Base-by-base conservation (phyloP, 1,140 invertebrate genomes). In the Caenorhabditis brenneri region DNA sequence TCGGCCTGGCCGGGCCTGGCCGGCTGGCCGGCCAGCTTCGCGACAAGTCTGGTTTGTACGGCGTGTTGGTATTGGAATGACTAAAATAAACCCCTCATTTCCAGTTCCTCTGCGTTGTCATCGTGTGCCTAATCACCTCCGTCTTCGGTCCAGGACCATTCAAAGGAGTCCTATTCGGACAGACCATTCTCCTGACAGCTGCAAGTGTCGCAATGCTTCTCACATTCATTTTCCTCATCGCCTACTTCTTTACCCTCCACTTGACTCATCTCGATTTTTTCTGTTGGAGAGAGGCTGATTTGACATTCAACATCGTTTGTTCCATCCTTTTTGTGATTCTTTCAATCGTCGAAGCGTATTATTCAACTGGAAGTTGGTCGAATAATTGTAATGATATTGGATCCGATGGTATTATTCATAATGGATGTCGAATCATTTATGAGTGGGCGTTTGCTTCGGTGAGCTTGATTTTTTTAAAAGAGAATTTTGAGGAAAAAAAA, bases 301-400 rank as follows among this genome's bases (percentile, higher is more conserved):
- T 91, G 39, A 27, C 89, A 24, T 89, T 90, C 80, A 87, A 85
- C 15, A 49, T 49, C 5, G 31, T 87, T 24, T 42, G 84, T 15
- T 69, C 86, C 12, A 80, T 90, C 33, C 58, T 89, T 22, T 91
- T 89, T 79, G 31, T 89, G 6, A 80, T 90, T 33, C 65, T 89
- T 12, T 58, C 87, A 15, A 82, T 91, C 53, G 49, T 90, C 19
- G 89, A 90, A 74, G 88, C 87, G 2, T 90, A 91, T 46, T 90
- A 90, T 60, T 74, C 89, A 27, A 90, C 89, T 29, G 89, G 86
- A 81, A 81, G 89, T 27, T 90, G 89, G 89, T 80, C 89, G 4
- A 90, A 90, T 80, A 90, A 90, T 80, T 90, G 89, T 36, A 91
- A 90, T 60, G 89, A 90, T 53, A 90, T 89, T 80, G 89, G 89